phyloP scores from a whole-genome alignment of 2,888 invertebrate genomes.

The Crioceris asparagi region DNA sequence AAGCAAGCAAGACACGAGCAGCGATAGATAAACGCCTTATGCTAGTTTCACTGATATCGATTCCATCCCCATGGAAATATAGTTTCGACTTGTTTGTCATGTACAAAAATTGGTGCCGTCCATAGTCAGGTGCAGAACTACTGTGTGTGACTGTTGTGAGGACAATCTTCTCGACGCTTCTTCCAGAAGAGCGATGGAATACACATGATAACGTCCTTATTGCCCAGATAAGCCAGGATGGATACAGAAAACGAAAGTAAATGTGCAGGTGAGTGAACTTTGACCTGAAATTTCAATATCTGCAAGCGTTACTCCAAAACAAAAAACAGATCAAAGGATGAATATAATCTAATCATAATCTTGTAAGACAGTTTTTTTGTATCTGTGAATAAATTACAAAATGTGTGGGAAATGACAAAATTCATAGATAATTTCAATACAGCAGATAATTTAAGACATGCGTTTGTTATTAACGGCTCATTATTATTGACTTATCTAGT shows the following conservation, averaged over 20 bases:
- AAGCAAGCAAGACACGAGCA: no score
- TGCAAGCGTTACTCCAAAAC: no score
- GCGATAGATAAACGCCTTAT: constrained; percentile 13
- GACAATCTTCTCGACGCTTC: background rate
- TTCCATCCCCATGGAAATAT: constrained; percentile 25
- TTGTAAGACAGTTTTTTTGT: no score
- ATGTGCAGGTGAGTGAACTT: constrained; percentile 16
- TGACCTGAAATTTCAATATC: background rate
- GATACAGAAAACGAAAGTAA: constrained; percentile 21
- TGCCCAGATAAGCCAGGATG: constrained; percentile 13
- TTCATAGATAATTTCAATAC: no score
- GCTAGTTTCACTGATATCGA: constrained; percentile 19
- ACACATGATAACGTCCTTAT: constrained; percentile 21
- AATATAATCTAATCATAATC: no score
- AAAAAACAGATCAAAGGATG: no score
- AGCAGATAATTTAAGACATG: no score
- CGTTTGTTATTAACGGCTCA: no score
- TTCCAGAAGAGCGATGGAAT: constrained; percentile 15
- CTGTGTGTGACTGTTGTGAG: background rate
- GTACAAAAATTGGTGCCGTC: constrained; percentile 17
- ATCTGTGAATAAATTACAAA: no score
- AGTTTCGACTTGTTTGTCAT: constrained; percentile 15
- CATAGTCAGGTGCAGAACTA: constrained; percentile 6
- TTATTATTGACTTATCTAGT: no score
- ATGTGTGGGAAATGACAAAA: no score